Evolutionary conservation across 2,888 invertebrate genomes (phyloP), one percentile per base, ranked within the genome.

Genomic region (Linnaemya tessellans): DNA sequence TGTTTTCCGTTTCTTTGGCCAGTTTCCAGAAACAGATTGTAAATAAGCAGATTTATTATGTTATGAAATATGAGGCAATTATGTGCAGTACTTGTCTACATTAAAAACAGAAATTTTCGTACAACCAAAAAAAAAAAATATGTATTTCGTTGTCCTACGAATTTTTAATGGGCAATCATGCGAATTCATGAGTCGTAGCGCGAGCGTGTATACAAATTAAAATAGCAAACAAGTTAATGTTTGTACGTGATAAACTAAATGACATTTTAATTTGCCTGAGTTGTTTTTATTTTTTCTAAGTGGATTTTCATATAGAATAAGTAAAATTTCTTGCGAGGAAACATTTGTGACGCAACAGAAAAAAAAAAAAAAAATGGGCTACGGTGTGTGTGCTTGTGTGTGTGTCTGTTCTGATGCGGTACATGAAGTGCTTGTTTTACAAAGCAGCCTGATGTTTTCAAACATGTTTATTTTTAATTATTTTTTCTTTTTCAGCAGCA

Each of bases 61-160:
- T 68, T 75, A 68, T 62, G 62, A 80, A 74, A 80, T 67, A 74
- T 67, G 20, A 60, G 73, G 60, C 74, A 80, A 67, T 67, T 80
- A 80, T 13, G 30, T 78, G 15, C 35, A 35, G 18, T 41, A 51
- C 60, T 13, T 60, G 22, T 43, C 20, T 18, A 51, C 60, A 65
- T 75, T 60, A 60, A 49, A 18, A 49, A 49, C 18, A 51, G 5
- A 51, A 51, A 5, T 51, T 20, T 51, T 30, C 30, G 10, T 51
- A 20, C 20, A 18, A 51, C 18, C 2, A 51, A n/a, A n/a, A n/a
- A n/a, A n/a, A n/a, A n/a, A n/a, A 60, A 35, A 60, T 10, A 30
- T 35, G 20, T 35, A 9, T 35, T 15, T 30, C n/a, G 43, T 5
- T 60, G 30, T 18, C 11, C 20, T 46, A 9, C 3, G 7, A 41